Evolutionary conservation across 1,140 invertebrate species (phyloP).

Genomic region (Neodiprion fabricii): DNA sequence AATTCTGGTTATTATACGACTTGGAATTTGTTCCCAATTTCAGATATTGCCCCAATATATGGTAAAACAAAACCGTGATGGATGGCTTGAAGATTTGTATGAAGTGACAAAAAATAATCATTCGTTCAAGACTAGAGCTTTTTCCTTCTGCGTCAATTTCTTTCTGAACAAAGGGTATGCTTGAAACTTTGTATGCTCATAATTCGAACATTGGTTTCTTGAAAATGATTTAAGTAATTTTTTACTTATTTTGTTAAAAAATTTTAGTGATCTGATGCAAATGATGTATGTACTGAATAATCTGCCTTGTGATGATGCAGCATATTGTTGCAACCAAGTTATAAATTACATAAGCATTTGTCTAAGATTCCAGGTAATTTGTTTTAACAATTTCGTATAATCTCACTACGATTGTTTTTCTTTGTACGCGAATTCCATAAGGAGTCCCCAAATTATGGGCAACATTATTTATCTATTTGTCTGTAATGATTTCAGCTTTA

Average conservation of each 20-base stretch:
- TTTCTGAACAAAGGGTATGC: constrained; percentile 40
- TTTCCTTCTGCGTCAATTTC: constrained; percentile 38
- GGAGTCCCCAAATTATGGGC: no score
- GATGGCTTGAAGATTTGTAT: constrained; percentile 44
- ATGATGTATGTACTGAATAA: constrained; percentile 38
- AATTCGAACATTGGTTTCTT: constrained; percentile 8
- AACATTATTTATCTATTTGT: no score
- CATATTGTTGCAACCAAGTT: constrained; percentile 41
- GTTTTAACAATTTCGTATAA: background rate
- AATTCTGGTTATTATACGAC: background rate
- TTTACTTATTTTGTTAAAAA: constrained; percentile 11
- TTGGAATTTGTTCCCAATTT: background rate
- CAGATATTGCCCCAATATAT: constrained; percentile 45
- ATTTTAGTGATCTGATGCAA: constrained; percentile 40
- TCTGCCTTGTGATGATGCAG: constrained; percentile 36
- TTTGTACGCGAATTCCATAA: constrained; percentile 10
- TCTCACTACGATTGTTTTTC: constrained; percentile 16
- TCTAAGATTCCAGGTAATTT: constrained; percentile 34
- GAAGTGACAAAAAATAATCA: constrained; percentile 46
- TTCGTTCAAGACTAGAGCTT: constrained; percentile 34
- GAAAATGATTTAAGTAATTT: background rate
- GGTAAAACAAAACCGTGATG: constrained; percentile 42
- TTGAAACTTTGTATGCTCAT: constrained; percentile 10
- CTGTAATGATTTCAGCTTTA: no score
- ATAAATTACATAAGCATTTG: constrained; percentile 33